Conservation (phyloP, 1,140 invertebrate species). For the Drosophila bocki region DNA sequence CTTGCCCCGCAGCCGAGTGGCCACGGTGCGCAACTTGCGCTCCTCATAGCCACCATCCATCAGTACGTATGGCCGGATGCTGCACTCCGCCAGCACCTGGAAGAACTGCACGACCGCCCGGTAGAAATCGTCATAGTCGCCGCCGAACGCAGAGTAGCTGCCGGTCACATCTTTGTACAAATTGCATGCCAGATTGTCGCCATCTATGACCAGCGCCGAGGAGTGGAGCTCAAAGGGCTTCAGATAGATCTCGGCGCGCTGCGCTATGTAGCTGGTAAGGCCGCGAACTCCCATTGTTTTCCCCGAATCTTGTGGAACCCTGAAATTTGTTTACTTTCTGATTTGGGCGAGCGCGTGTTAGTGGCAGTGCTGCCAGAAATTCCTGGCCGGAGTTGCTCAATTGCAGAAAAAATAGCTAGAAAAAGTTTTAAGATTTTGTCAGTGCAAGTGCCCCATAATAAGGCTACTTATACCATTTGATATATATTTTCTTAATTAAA, state of each 20-base stretch:
- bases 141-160: slow-evolving; percentile 91
- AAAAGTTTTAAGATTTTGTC: no score
- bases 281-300: slow-evolving; percentile 91
- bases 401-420: no score
- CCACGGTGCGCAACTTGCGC: slow-evolving; percentile 90
- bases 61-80: slow-evolving; percentile 90
- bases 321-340: slow-evolving; percentile 45
- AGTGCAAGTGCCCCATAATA: no score
- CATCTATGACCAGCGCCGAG: slow-evolving; percentile 92
- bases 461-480: no score
- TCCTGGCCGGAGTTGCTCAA: background rate
- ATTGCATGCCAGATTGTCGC: slow-evolving; percentile 91
- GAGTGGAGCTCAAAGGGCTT: slow-evolving; percentile 89
- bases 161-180: slow-evolving; percentile 89
- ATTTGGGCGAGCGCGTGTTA: slow-evolving; percentile 46
- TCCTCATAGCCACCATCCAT: slow-evolving; percentile 93
- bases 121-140: slow-evolving; percentile 93
- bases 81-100: slow-evolving; percentile 89
- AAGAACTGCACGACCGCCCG: slow-evolving; percentile 89
- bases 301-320: slow-evolving; percentile 5
- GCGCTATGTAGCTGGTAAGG: slow-evolving; percentile 92
- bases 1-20: slow-evolving; percentile 88
- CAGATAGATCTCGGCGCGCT: slow-evolving; percentile 88
- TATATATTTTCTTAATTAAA: no score
- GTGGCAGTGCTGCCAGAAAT: background rate